Base-by-base conservation (phyloP, 2,113 vertebrate genomes). In the Acrocephalus arundinaceus region DNA sequence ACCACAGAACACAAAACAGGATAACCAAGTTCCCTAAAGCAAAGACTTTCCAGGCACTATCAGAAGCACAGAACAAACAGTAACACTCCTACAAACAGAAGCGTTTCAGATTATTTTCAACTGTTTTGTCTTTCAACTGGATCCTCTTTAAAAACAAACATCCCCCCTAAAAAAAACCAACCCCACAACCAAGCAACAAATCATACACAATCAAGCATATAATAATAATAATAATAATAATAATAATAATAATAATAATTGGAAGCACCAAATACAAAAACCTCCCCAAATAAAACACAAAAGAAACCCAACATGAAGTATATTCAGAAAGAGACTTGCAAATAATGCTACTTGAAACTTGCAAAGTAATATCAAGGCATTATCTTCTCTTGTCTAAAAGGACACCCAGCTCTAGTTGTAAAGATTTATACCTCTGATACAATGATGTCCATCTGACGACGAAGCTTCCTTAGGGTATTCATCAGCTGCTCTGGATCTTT, bases 401-500 rank as follows among this genome's bases (percentile, higher is more conserved):
- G 25, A 77, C 13, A 73, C 12, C 15, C n/a, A 16, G 65, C 8
- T 65, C 45, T 27, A 54, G 37, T 25, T 24, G 30, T 27, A 48
- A 83, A 62, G 43, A 72, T 57, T 55, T 88, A 72, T 97, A 99
- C 99, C 98, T 99, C 99, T 11, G 99, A 99, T 52, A 99, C 99
- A 62, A 99, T 99, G 97, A 99, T 99, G 97, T 99, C 99, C 99
- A 99, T 99, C 97, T 99, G 99, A 80, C 99, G 98, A 46, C 99
- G 98, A 22, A 99, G 97, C 82, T 99, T 99, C 92, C 99, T 98
- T 48, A 99, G 96, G 0, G 99, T 99, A 94, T 99, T 99, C 99
- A 99, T 99, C 91, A 99, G 98, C 79, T 99, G 99, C 88, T 99
- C 99, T 0, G 99, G 99, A 96, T 99, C 99, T 97, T 99, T 99